Evolutionary conservation across 2,888 invertebrate species (phyloP).

Genomic region (Coelopa pilipes): DNA sequence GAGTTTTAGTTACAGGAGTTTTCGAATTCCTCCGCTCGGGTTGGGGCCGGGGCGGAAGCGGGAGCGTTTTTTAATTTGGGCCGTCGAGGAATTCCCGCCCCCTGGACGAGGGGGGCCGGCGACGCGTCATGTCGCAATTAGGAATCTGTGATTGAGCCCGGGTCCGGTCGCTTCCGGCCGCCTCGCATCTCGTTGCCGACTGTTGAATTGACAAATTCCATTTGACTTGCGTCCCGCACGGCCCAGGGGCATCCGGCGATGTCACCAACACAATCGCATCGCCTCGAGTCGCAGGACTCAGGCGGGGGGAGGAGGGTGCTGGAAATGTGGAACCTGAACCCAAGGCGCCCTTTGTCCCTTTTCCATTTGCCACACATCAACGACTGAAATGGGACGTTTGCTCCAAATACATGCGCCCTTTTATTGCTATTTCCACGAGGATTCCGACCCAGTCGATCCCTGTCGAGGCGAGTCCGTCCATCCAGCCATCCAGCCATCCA

Average conservation of each 20-base stretch:
- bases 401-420: constrained; percentile 27
- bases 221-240: no score
- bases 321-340: constrained; percentile 4
- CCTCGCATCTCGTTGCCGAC: neutral
- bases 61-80: no score
- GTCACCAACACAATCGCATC: no score
- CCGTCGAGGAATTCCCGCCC: no score
- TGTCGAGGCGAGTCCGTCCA: neutral
- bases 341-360: constrained; percentile 21
- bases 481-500: neutral
- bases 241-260: no score
- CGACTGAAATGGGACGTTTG: constrained; percentile 34
- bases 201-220: no score
- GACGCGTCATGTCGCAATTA: no score
- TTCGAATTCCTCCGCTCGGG: no score
- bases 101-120: no score
- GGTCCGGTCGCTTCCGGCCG: neutral
- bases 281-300: neutral
- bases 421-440: constrained; percentile 18
- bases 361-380: constrained; percentile 35
- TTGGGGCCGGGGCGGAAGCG: no score
- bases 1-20: no score
- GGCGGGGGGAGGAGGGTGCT: neutral
- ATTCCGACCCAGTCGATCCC: neutral
- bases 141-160: no score